phyloP scores from a whole-genome alignment of 2,888 invertebrate genomes.

The Zele albiditarsus region DNA sequence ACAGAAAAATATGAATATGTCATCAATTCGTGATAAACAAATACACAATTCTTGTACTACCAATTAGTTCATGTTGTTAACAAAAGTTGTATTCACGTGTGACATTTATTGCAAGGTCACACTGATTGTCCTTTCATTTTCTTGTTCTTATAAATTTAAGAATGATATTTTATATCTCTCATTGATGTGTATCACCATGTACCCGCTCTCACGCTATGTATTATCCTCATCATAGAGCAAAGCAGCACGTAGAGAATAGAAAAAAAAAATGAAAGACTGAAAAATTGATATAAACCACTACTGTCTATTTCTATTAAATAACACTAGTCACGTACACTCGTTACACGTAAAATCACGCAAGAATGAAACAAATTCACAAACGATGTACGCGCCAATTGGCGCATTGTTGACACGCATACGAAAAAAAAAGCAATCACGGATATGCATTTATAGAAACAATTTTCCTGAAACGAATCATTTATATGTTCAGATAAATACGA shows the following conservation, averaged over 20 bases:
- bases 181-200: not conserved
- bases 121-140: too few species aligned
- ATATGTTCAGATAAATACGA: not conserved
- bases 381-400: not conserved
- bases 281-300: not conserved
- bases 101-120: too few species aligned
- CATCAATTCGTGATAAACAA: too few species aligned
- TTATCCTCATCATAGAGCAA: too few species aligned
- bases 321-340: conserved; percentile 49
- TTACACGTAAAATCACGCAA: conserved; percentile 45
- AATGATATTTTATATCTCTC: not conserved
- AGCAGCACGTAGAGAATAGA: not conserved
- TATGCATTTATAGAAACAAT: not conserved
- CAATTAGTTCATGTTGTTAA: too few species aligned
- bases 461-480: not conserved
- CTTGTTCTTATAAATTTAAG: too few species aligned
- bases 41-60: too few species aligned
- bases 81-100: too few species aligned
- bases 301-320: conserved; percentile 42
- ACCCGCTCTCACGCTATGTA: not conserved
- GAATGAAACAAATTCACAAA: conserved; percentile 22
- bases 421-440: not conserved
- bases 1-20: too few species aligned
- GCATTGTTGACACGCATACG: not conserved
- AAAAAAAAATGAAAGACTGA: not conserved